A percentile compares a stretch with the other conserved stretches of the same genome.
phyloP scores from a whole-genome alignment of 1,140 invertebrate genomes.

The Drosophila eugracilis region DNA sequence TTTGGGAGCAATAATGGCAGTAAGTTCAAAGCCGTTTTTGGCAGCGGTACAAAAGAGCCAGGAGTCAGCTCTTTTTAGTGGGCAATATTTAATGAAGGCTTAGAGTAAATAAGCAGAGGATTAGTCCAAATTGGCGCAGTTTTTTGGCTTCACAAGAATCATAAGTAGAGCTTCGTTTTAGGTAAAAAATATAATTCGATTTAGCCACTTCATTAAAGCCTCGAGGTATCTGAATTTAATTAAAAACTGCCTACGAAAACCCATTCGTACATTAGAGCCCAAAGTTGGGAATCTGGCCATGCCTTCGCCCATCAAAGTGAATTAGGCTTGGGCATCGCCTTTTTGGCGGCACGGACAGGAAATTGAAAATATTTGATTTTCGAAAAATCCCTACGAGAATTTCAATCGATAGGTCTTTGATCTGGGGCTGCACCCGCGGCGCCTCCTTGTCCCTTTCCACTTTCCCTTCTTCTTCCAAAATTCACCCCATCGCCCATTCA shows the following conservation, averaged over 20 bases:
- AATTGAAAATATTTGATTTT: slow-evolving; percentile 54
- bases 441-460: slow-evolving; percentile 1
- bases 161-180: too few species aligned
- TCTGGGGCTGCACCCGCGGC: slow-evolving; percentile 40
- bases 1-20: slow-evolving; percentile 13
- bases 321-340: slow-evolving; percentile 11
- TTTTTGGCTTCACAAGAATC: too few species aligned
- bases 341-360: slow-evolving; percentile 24
- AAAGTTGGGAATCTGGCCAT: not conserved
- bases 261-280: not conserved
- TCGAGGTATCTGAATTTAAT: slow-evolving; percentile 23
- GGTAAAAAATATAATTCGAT: slow-evolving; percentile 17
- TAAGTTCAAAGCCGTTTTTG: slow-evolving; percentile 36
- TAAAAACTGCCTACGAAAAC: slow-evolving; percentile 18
- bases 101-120: not conserved
- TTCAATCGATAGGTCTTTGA: slow-evolving; percentile 48
- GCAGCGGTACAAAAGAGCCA: slow-evolving; percentile 19
- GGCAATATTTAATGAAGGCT: not conserved
- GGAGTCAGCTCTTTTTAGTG: not conserved
- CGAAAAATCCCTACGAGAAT: slow-evolving; percentile 36
- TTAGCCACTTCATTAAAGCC: not conserved
- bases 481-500: slow-evolving; percentile 21
- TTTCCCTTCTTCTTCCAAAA: not conserved
- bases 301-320: slow-evolving; percentile 20
- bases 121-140: too few species aligned